Evolutionary conservation across 2,888 invertebrate genomes (phyloP), one percentile per base, ranked within the genome.

Genomic region (Aporophyla lueneburgensis): DNA sequence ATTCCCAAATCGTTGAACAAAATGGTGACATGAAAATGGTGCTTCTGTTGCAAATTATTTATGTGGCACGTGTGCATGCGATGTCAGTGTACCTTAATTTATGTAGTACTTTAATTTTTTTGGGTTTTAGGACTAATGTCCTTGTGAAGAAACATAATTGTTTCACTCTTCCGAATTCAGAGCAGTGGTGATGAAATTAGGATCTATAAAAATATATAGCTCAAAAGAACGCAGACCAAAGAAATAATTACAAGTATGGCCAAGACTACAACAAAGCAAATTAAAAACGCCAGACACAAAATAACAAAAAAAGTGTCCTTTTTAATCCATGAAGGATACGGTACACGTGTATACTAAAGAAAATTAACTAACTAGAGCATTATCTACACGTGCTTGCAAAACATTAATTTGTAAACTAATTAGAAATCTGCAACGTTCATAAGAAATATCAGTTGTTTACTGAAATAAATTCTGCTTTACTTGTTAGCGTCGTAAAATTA

Each of bases 371-470:
- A 81, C 66, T 33, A 21, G 46, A 51, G 33, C 16, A 56, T 33
- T 62, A 61, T 43, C 61, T 61, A n/a, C 74, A 66, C 43, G 49
- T 51, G 33, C n/a, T 16, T 19, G n/a, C 59, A 54, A 56, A 66
- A 74, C 54, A 56, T 24, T 27, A 6, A 24, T 67, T 78, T 56
- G 51, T 40, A 33, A 10, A 59, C 75, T 74, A 67, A 81, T 78
- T 78, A 58, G n/a, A 75, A 78, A 75, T 54, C 24, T 81, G 51
- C 51, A 58, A 56, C 16, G 21, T 56, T 75, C 5, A 9, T 33
- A 14, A 51, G 3, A 81, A 67, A 67, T 81, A 33, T 27, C 9
- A 21, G 63, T 56, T 63, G 75, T 81, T 80, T 81, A 58, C 67
- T 46, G 43, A 33, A 76, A 59, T 69, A 40, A 81, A 65, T 76